A percentile compares a stretch with the other conserved stretches of the same genome.
These are phyloP conservation scores for Diarsia rubi DNA, from an alignment of 2,888 invertebrate genomes.

Conservation along the genomic window DNA sequence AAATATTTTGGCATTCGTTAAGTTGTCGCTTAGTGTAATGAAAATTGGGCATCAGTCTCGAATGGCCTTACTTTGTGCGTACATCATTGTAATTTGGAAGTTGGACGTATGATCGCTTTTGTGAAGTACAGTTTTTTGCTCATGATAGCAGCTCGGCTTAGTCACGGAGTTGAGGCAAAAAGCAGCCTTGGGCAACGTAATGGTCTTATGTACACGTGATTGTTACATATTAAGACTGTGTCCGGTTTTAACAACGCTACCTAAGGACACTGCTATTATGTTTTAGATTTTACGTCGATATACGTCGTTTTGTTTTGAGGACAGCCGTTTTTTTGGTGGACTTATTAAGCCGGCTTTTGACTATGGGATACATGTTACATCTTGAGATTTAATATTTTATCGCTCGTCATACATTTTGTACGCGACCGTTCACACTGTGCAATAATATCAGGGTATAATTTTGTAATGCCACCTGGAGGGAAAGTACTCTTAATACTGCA, in stretches of 20 bases:
- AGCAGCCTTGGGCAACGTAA: slow-evolving; percentile 84
- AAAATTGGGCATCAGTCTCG: slow-evolving; percentile 11
- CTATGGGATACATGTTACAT: no score
- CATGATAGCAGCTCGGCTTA: slow-evolving; percentile 69
- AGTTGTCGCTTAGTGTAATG: background rate
- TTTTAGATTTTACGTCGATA: slow-evolving; percentile 34
- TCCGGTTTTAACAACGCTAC: slow-evolving; percentile 70
- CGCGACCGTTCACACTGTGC: no score
- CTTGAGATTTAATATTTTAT: no score
- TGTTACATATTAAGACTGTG: slow-evolving; percentile 77
- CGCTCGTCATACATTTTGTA: no score
- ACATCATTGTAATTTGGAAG: slow-evolving; percentile 57
- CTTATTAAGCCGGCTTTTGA: no score
- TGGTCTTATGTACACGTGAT: slow-evolving; percentile 77
- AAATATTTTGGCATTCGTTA: background rate
- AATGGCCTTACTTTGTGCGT: slow-evolving; percentile 46
- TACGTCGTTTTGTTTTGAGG: slow-evolving; percentile 15
- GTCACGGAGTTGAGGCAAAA: slow-evolving; percentile 85
- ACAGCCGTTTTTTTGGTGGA: background rate
- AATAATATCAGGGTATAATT: no score
- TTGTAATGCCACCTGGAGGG: no score
- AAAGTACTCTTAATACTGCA: no score
- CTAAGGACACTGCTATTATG: slow-evolving; percentile 49
- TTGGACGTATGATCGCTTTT: slow-evolving; percentile 56
- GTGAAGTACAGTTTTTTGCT: slow-evolving; percentile 56